Conservation (phyloP, 2,888 invertebrate species). For the Ectropis crepuscularia region DNA sequence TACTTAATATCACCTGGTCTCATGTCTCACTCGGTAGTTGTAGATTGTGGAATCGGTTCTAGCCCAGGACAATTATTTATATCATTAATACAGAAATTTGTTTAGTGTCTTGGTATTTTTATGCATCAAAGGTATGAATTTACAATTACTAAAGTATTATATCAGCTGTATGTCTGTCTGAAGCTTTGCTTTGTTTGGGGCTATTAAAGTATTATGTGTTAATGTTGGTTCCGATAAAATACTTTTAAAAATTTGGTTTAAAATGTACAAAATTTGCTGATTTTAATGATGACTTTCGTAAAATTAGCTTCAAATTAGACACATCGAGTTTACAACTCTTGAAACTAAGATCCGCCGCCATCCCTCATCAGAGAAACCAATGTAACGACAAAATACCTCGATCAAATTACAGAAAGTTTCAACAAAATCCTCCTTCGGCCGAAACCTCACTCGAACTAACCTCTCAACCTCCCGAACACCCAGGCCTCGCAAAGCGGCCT, state of each 20-base stretch:
- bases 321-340: neutral
- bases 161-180: too few species aligned
- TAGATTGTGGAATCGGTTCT: too few species aligned
- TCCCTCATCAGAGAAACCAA: slow-evolving; percentile 24
- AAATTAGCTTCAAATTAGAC: neutral
- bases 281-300: neutral
- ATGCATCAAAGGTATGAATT: too few species aligned
- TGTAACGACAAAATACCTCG: slow-evolving; percentile 27
- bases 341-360: slow-evolving; percentile 5
- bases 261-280: neutral
- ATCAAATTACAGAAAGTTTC: slow-evolving; percentile 24
- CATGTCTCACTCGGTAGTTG: too few species aligned
- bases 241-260: neutral
- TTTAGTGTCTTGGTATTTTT: too few species aligned
- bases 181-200: too few species aligned
- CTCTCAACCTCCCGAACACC: slow-evolving; percentile 11
- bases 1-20: too few species aligned
- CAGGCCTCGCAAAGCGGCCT: slow-evolving; percentile 2
- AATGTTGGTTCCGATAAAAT: too few species aligned
- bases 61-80: too few species aligned
- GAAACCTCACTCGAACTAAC: slow-evolving; percentile 21
- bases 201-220: too few species aligned
- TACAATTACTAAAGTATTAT: too few species aligned
- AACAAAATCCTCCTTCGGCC: slow-evolving; percentile 16
- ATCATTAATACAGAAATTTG: too few species aligned